Conservation (phyloP, 2,888 invertebrate species). For the Cetonia aurata region DNA sequence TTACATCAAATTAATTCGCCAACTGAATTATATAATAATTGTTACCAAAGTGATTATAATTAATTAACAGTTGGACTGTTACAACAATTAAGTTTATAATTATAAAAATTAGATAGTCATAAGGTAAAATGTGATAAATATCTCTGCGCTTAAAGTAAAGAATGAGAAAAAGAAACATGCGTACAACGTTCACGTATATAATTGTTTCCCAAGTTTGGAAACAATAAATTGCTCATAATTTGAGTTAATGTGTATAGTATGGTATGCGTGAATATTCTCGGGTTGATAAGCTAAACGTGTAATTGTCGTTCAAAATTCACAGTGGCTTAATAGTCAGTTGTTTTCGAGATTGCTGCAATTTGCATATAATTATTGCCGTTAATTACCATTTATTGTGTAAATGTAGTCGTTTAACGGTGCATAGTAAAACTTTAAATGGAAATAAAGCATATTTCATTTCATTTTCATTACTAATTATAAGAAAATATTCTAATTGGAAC, state of each 20-base stretch:
- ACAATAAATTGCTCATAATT: conserved; percentile 9
- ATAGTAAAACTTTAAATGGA: neutral
- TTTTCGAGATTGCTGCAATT: conserved; percentile 23
- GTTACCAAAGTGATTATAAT: neutral
- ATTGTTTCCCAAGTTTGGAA: neutral
- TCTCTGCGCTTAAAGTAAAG: too few relatives aligned
- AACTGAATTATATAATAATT: neutral
- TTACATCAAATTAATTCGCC: neutral
- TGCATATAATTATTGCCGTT: neutral
- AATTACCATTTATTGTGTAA: conserved; percentile 1
- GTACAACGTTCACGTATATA: neutral
- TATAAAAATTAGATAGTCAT: too few relatives aligned
- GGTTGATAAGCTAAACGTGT: neutral
- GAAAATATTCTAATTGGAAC: too few relatives aligned
- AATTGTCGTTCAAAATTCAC: conserved; percentile 18
- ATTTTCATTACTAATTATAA: too few relatives aligned
- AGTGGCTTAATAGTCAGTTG: conserved; percentile 11
- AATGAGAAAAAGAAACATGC: neutral
- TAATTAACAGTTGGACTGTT: too few relatives aligned
- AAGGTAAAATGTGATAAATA: too few relatives aligned
- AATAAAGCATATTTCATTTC: too few relatives aligned
- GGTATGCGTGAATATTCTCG: neutral
- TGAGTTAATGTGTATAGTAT: conserved; percentile 11
- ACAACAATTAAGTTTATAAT: too few relatives aligned
- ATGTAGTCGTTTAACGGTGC: neutral